Percentiles rank a stretch among this genome's conserved stretches.
Conservation (phyloP, 2,797 vertebrate genomes). For the Eidolon dupreanum region DNA sequence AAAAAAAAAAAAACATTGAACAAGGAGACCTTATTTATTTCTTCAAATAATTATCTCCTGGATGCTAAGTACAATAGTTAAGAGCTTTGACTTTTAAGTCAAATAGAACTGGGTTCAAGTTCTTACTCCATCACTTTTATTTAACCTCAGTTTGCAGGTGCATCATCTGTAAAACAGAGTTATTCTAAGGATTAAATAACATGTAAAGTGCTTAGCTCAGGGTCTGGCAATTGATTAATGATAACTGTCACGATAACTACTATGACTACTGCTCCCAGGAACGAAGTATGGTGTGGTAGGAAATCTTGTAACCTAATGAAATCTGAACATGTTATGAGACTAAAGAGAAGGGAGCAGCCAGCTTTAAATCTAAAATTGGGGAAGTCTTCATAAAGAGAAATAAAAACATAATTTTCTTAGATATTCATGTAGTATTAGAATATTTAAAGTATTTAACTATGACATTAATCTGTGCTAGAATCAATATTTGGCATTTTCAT, state of each 20-base stretch:
- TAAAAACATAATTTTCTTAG: neutral
- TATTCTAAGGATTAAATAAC: neutral
- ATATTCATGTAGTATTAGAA: neutral
- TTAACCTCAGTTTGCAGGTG: neutral
- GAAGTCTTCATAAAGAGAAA: neutral
- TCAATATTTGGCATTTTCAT: conserved; percentile 94
- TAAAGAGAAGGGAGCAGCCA: neutral
- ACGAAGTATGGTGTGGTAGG: neutral
- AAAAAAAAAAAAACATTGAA: neutral
- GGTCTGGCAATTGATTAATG: neutral
- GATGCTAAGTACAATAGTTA: neutral
- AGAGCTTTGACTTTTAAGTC: neutral
- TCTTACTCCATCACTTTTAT: neutral
- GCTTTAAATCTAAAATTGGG: neutral
- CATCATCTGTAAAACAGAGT: neutral
- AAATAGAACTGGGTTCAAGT: neutral
- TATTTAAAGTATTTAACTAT: neutral
- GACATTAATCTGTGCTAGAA: conserved; percentile 91
- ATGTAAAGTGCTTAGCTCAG: neutral
- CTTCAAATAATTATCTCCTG: neutral
- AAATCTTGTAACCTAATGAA: neutral
- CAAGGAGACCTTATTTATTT: neutral
- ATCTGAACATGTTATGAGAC: neutral
- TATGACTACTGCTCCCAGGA: neutral
- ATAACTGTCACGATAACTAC: neutral